phyloP scores from a whole-genome alignment of 2,113 vertebrate genomes.

The Neotragus moschatus region DNA sequence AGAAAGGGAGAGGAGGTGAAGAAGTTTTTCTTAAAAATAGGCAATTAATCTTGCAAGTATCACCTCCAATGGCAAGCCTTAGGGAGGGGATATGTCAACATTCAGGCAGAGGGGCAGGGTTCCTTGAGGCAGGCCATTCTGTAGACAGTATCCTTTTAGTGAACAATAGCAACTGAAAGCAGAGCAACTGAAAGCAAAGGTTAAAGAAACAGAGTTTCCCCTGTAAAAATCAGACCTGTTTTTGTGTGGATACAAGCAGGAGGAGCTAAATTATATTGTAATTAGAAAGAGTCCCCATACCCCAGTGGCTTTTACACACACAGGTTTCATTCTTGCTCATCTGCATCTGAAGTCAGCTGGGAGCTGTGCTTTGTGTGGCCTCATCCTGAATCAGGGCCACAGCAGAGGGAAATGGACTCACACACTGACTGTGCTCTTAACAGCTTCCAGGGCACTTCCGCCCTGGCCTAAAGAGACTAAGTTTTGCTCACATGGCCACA shows the following conservation, averaged over 20 bases:
- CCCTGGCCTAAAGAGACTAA: background rate
- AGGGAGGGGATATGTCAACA: background rate
- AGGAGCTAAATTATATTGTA: background rate
- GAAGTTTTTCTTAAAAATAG: background rate
- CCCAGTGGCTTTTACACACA: background rate
- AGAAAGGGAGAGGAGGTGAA: background rate
- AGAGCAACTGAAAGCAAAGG: background rate
- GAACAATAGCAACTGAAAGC: background rate
- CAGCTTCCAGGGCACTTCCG: background rate
- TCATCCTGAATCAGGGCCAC: background rate
- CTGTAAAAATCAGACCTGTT: background rate
- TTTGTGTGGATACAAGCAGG: background rate
- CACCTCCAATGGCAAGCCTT: background rate
- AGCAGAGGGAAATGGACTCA: background rate
- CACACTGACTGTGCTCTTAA: background rate
- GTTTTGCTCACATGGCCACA: background rate
- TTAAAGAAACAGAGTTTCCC: background rate
- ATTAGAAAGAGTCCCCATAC: background rate
- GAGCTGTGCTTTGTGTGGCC: background rate
- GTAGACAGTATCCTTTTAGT: background rate
- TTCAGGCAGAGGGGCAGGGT: background rate
- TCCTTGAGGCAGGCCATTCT: background rate
- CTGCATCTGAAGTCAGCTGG: background rate
- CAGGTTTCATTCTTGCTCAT: background rate
- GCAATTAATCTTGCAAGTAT: background rate